Conservation (phyloP, 2,797 vertebrate genomes). For the Xyrichtys novacula region DNA sequence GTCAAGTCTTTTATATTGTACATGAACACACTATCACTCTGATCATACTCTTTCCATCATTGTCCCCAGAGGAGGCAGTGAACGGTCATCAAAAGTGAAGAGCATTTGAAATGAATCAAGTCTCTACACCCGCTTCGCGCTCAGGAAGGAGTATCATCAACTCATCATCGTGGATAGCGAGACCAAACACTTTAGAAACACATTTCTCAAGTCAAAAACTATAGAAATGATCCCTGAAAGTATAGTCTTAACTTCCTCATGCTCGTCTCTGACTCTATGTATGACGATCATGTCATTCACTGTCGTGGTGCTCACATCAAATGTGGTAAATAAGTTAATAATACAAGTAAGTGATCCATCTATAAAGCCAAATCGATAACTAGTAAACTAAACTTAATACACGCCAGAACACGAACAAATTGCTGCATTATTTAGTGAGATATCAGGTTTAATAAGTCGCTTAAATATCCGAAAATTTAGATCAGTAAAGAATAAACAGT, state of each 20-base stretch:
- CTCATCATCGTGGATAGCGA: conserved; percentile 80
- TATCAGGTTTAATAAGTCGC: neutral
- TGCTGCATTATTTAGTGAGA: too few species aligned
- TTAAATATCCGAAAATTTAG: too few species aligned
- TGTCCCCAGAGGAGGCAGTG: rapidly evolving
- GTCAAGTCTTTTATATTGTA: neutral
- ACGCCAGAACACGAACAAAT: neutral
- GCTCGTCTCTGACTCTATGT: rapidly evolving
- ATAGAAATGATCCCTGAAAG: conserved; percentile 89
- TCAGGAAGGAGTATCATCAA: conserved; percentile 13
- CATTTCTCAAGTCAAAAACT: conserved; percentile 78
- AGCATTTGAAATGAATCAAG: neutral
- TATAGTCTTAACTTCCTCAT: conserved; percentile 46
- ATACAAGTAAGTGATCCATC: neutral
- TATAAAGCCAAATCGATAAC: neutral
- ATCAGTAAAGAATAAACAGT: neutral
- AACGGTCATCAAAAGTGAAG: conserved; percentile 76
- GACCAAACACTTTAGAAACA: conserved; percentile 72
- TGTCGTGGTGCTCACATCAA: conserved; percentile 27
- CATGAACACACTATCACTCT: conserved; percentile 46
- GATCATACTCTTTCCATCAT: conserved; percentile 48
- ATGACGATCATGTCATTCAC: rapidly evolving
- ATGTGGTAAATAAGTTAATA: rapidly evolving
- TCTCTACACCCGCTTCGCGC: conserved; percentile 51
- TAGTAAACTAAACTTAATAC: neutral